Base-by-base conservation (phyloP, 1,140 invertebrate species). In the Drosophila navojoa region DNA sequence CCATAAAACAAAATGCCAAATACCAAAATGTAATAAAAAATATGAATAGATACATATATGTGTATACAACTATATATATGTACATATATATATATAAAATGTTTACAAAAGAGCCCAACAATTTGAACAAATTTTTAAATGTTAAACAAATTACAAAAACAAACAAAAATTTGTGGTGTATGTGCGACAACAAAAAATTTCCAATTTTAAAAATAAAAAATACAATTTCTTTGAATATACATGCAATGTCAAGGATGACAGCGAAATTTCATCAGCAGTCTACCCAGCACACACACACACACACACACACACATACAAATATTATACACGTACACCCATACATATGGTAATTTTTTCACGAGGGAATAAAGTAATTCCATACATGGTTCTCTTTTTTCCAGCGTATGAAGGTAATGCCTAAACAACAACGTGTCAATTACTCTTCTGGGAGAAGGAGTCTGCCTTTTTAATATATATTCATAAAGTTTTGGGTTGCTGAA, bases 191-290 rank as follows among this genome's bases (percentile, higher is more conserved):
- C 22, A 80, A 89, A 71, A 74, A 74, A 77, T 80, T 90, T 82
- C 60, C 71, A 89, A 84, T 87, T 89, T 89, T 79, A 90, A 78
- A 86, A 87, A 80, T 78, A 90, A 77, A 84, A 38, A 70, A 71
- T 71, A 74, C 75, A 85, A 76, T 80, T 73, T 86, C 82, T 76
- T 87, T 87, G 68, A 79, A 71, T 70, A 76, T 76, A 63, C 54
- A 38, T 38, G 59, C 42, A 22, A 35, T 35, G 16, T 40, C 35
- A 29, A 50, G 7, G 11, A 1, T 11, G 1, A 54, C 49, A 25
- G 11, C 50, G 27, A 71, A 73, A 61, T 66, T 67, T 79, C 58
- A 71, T 71, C 59, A 47, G 7, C 32, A 44, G 38, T 50, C 11
- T 47, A 53, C 47, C 60, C 69, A 32, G 10, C 5, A 32, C 6